Base-by-base conservation (phyloP, 2,888 invertebrate genomes). In the Erannis defoliaria region DNA sequence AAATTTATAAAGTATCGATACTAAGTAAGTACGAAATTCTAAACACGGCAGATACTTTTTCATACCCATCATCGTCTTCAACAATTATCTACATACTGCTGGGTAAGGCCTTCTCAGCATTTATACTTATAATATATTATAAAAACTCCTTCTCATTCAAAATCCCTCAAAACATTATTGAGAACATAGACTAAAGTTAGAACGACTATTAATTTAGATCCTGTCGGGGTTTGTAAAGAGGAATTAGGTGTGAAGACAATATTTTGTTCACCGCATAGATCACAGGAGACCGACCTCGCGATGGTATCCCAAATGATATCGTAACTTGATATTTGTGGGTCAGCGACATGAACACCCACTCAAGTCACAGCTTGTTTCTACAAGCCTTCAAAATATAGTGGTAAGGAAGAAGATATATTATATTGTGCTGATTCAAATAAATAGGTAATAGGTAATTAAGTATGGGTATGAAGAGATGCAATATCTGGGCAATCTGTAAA, bases 291-390 rank as follows among this genome's bases (percentile, higher is more conserved):
- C 56, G 46, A 38, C 55, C 14, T 55, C 26, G 55, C 33, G 49
- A 51, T 53, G 35, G 46, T 43, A 49, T 50, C 21, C 35, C 45
- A 23, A 53, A 65, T 60, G 58, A 63, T 65, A 60, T 53, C 53
- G 63, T 62, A 64, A 71, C 51, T 62, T 50, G 45, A 71, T 67
- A 71, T 59, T 62, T 49, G 55, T 66, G 63, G 62, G 64, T 62
- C 42, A 50, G 53, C 18, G 23, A 31, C 29, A 53, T 35, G 33
- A 38, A 55, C 55, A n/a, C 66, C 66, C 38, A 66, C 68, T 45
- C 51, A 21, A 35, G 14, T 46, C 45, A 53, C 16, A 40, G 29
- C 37, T 40, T 61, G n/a, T n/a, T n/a, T n/a, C n/a, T 49, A 42
- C 35, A 33, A 42, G 19, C 31, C 29, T 51, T 33, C 42, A 38